phyloP scores from a whole-genome alignment of 2,888 invertebrate species.

The Bruchidius siliquastri region DNA sequence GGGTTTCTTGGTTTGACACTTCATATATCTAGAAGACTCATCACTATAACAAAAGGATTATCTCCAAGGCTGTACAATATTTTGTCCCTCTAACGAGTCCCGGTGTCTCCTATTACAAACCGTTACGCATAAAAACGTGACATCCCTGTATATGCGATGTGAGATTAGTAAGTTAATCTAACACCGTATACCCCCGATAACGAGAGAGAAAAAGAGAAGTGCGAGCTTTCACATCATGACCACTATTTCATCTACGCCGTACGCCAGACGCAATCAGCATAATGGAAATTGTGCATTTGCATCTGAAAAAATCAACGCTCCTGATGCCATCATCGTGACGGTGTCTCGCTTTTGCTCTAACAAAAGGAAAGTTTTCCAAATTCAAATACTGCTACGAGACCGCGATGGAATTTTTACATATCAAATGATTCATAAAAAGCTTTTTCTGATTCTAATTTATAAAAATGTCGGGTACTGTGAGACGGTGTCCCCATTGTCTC shows the following conservation, averaged over 20 bases:
- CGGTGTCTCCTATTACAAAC: too few species aligned
- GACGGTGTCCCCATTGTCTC: not conserved
- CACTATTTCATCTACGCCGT: not conserved
- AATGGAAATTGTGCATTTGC: conserved; percentile 15
- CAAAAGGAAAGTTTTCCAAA: not conserved
- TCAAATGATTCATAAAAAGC: not conserved
- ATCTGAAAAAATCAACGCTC: conserved; percentile 5
- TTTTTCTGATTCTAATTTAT: not conserved
- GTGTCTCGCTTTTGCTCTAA: not conserved
- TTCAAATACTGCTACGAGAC: not conserved
- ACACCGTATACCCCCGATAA: not conserved
- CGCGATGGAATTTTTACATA: not conserved
- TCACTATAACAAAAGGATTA: too few species aligned
- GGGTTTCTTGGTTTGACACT: too few species aligned
- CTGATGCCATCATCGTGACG: not conserved
- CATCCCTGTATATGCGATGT: not conserved
- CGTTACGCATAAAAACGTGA: too few species aligned
- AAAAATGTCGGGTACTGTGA: not conserved
- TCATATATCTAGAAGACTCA: too few species aligned
- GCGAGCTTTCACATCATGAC: not conserved
- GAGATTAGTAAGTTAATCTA: not conserved
- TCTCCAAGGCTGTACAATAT: too few species aligned
- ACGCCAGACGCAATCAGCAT: conserved; percentile 11
- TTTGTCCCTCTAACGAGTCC: too few species aligned
- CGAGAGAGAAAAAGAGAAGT: not conserved